Percentiles rank a stretch among this genome's conserved stretches.
phyloP scores from a whole-genome alignment of 2,113 vertebrate species.

The Psephotus haematonotus region DNA sequence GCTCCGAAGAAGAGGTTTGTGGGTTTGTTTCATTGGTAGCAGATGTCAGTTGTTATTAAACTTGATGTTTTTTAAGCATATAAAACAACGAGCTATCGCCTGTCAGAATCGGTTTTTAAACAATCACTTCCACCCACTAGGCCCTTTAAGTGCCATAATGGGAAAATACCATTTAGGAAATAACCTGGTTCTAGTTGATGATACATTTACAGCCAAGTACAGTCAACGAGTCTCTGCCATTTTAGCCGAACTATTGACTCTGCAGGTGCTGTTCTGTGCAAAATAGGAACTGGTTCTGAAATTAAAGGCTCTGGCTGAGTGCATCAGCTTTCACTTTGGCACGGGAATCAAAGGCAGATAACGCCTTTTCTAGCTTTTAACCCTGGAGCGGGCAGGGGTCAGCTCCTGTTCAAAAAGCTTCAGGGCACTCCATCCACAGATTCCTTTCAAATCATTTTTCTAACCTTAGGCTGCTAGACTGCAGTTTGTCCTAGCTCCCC shows the following conservation, averaged over 20 bases:
- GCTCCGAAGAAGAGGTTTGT: background rate
- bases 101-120: background rate
- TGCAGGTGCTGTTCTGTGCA: background rate
- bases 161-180: background rate
- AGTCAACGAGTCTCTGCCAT: background rate
- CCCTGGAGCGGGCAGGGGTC: background rate
- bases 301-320: background rate
- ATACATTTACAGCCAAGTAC: background rate
- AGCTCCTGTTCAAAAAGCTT: background rate
- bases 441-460: background rate
- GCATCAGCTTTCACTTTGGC: background rate
- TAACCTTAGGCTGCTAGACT: background rate
- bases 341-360: background rate
- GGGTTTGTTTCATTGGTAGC: background rate
- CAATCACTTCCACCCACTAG: background rate
- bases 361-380: conserved; percentile 18
- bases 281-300: background rate
- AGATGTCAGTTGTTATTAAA: background rate
- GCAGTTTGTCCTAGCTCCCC: background rate
- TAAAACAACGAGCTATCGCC: background rate
- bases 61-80: background rate
- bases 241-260: background rate
- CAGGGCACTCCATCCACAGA: background rate
- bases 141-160: background rate
- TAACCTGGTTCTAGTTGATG: background rate